Base-by-base conservation (phyloP, 2,113 vertebrate genomes). In the Ramphastos sulfuratus region DNA sequence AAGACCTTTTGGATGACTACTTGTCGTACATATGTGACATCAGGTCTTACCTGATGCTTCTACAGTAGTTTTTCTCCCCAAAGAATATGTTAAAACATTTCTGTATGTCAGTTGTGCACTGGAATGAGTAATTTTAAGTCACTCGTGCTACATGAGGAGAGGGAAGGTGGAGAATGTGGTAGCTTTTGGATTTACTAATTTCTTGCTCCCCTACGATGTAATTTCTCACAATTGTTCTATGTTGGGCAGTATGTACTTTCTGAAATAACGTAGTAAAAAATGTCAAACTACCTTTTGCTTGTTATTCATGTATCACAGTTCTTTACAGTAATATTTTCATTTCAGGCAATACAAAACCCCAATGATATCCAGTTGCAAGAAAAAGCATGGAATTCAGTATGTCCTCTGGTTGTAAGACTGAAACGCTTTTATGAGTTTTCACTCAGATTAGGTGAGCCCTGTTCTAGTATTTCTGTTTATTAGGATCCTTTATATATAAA, bases 341-440 rank as follows among this genome's bases (percentile, higher is more conserved):
- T 96, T 56, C 97, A 99, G 99, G 99, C 99, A 12, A 99, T 99
- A 97, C 99, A 99, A 96, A 99, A 99, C 89, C 99, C 99, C 56
- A 99, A 96, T 24, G 98, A 99, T 96, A 98, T 98, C 92, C 97
- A 98, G 44, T 98, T 99, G 89, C 99, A 99, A 95, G 99, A 99
- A 94, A 98, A 97, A 90, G 99, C 99, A 1, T 99, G 99, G 99
- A 99, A 98, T 96, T 98, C 99, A 0, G 99, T 99, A 31, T 99
- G 99, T 86, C 99, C 99, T 8, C 97, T 99, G 56, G 99, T 99
- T 70, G 99, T 99, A 93, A 98, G 98, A 37, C 98, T 99, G 87
- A 99, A 99, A 96, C 98, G 98, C 72, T 99, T 99, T 96, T 99
- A 99, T 89, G 98, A 98, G 70, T 99, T 99, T 98, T 99, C 99